Base-by-base conservation (phyloP, 2,113 vertebrate genomes). In the Campylomormyrus tamandua region DNA sequence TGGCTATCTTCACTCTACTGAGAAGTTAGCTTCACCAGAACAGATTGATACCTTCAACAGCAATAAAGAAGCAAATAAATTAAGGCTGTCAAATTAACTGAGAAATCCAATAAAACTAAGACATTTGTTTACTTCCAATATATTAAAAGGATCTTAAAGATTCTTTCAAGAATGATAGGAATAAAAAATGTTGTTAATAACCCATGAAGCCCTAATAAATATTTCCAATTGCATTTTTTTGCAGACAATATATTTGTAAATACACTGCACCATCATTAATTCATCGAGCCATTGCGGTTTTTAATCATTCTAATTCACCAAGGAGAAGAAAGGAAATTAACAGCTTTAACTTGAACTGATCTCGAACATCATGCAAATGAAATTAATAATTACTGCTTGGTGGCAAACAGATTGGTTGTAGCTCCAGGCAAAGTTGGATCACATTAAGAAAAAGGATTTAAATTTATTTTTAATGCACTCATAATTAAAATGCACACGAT, bases 341-440 rank as follows among this genome's bases (percentile, higher is more conserved):
- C 35, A 15, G 83, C 42, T 46, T 48, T 48, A 84, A 84, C 83
- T 84, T 46, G 83, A 84, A 84, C 83, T 45, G 83, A 84, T 83
- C 80, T 45, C 35, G 19, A 83, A 83, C 19, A 24, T 83, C 80
- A 83, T 84, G 83, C 83, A 84, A 84, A 84, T 84, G 83, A 84
- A 84, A 84, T 84, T 45, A 84, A 84, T 84, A 84, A 84, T 84
- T 84, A 84, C 83, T 84, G 83, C 83, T 84, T 84, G 83, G 45
- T 48, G 83, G 45, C 83, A 84, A 84, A 48, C 83, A 84, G 83
- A 84, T 84, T 84, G 83, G 83, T 48, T 84, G 83, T 84, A 21
- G 42, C 83, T 84, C 83, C 83, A 84, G 83, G 83, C 83, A 13
- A 84, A 84, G 45, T 48, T 45, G 45, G 42, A 46, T 46, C 83